A percentile compares a stretch with the other conserved stretches of the same genome.
These are phyloP conservation scores for Gnathonemus longibarbis DNA, from an alignment of 2,113 vertebrate genomes.

Conservation along the genomic window DNA sequence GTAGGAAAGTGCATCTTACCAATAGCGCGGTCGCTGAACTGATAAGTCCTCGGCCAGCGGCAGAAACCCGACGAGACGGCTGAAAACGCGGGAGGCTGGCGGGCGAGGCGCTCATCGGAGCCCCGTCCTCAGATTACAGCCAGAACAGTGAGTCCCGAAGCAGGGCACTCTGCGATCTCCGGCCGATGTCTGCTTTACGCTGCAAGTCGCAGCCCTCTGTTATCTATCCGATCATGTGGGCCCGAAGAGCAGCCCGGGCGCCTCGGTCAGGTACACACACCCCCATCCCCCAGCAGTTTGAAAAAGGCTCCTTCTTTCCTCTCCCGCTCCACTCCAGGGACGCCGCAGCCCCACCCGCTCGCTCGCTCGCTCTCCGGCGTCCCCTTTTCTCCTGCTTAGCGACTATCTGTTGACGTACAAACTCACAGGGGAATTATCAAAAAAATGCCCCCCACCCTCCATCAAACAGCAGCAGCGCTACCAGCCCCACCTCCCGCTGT, in stretches of 20 bases:
- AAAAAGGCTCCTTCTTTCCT: constrained; percentile 31
- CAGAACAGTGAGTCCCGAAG: background rate
- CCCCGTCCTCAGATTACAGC: background rate
- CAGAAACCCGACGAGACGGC: background rate
- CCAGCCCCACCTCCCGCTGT: background rate
- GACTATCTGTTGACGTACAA: background rate
- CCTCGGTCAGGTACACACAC: constrained; percentile 32
- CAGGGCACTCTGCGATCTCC: background rate
- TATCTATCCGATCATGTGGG: constrained; percentile 25
- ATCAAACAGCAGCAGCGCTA: background rate
- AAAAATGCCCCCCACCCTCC: background rate
- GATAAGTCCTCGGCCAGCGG: background rate
- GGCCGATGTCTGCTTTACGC: background rate
- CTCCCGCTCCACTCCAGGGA: constrained; percentile 11
- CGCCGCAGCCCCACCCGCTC: background rate
- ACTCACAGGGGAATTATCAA: background rate
- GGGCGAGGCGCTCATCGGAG: background rate
- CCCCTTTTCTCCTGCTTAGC: background rate
- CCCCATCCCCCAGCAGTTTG: constrained; percentile 53
- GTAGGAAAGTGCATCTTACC: background rate
- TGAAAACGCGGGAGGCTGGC: background rate
- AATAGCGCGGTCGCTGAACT: background rate
- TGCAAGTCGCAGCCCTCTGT: background rate
- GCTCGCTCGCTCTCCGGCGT: background rate
- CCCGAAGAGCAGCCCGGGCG: constrained; percentile 40